Evolutionary conservation across 2,797 vertebrate species (phyloP).

Genomic region (Hyperoplus immaculatus): DNA sequence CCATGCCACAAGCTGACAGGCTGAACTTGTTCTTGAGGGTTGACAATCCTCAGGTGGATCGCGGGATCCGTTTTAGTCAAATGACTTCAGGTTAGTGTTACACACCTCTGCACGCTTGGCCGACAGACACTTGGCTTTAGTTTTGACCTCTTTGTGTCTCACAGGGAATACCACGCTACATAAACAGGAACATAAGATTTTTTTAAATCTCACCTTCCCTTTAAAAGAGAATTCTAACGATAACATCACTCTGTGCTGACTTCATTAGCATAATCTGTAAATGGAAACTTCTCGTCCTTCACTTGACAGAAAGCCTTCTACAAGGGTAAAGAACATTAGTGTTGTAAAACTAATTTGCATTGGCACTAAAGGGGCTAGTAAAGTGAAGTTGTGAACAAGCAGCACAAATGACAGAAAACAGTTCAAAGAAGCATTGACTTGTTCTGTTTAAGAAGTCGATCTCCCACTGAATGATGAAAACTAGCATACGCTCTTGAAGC

Average conservation of each 20-base stretch:
- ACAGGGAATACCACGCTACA: slow-evolving; percentile 61
- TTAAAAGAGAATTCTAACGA: slow-evolving; percentile 55
- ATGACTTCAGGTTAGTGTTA: slow-evolving; percentile 78
- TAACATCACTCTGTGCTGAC: slow-evolving; percentile 64
- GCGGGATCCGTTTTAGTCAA: slow-evolving; percentile 68
- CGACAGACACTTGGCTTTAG: slow-evolving; percentile 64
- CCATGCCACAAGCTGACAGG: slow-evolving; percentile 69
- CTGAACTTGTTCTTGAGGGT: slow-evolving; percentile 77
- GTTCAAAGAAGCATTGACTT: background rate
- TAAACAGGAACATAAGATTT: slow-evolving; percentile 66
- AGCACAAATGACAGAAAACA: slow-evolving; percentile 7
- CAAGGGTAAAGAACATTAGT: background rate
- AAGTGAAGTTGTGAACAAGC: slow-evolving; percentile 8
- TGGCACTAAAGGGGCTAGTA: background rate
- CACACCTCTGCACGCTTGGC: slow-evolving; percentile 63
- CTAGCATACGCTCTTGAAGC: slow-evolving; percentile 26
- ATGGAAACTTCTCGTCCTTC: slow-evolving; percentile 31
- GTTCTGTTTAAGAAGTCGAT: slow-evolving; percentile 12
- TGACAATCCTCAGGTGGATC: slow-evolving; percentile 70
- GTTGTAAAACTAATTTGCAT: slow-evolving; percentile 3
- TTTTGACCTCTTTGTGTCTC: slow-evolving; percentile 70
- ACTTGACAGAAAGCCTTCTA: slow-evolving; percentile 13
- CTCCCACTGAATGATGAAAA: slow-evolving; percentile 50
- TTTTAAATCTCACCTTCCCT: slow-evolving; percentile 44
- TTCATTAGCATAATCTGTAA: slow-evolving; percentile 76